Conservation (phyloP, 2,113 vertebrate species). For the Euleptes europaea region DNA sequence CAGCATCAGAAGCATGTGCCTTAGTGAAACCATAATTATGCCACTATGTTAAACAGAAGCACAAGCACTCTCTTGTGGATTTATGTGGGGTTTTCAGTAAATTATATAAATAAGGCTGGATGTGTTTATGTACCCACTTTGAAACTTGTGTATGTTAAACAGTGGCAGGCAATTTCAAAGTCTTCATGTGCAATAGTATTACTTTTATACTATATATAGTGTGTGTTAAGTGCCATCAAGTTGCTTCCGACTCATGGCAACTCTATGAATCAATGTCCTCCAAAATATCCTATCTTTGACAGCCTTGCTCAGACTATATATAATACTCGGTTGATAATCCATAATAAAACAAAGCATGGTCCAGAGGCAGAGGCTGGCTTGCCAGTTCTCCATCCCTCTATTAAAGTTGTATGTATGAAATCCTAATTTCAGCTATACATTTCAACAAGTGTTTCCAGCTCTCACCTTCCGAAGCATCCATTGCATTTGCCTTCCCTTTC, state of each 20-base stretch:
- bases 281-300: too few relatives aligned
- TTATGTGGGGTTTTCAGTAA: not conserved
- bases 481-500: conserved; percentile 85
- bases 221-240: too few relatives aligned
- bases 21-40: not conserved
- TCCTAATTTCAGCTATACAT: not conserved
- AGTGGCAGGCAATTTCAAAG: not conserved
- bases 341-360: not conserved
- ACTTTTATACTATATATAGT: not conserved
- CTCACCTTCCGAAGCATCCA: conserved; percentile 93
- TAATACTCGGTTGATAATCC: not conserved
- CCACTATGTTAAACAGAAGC: not conserved
- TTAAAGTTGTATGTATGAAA: not conserved
- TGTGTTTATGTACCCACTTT: not conserved
- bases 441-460: rapidly evolving
- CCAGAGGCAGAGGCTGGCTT: not conserved
- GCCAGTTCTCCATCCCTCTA: not conserved
- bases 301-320: too few relatives aligned
- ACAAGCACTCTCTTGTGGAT: too few relatives aligned
- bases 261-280: too few relatives aligned
- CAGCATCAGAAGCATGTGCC: too few relatives aligned
- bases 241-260: too few relatives aligned
- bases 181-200: not conserved
- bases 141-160: not conserved
- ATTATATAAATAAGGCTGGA: not conserved